Base-by-base conservation (phyloP, 1,140 invertebrate genomes). In the Caenorhabditis tropicalis region DNA sequence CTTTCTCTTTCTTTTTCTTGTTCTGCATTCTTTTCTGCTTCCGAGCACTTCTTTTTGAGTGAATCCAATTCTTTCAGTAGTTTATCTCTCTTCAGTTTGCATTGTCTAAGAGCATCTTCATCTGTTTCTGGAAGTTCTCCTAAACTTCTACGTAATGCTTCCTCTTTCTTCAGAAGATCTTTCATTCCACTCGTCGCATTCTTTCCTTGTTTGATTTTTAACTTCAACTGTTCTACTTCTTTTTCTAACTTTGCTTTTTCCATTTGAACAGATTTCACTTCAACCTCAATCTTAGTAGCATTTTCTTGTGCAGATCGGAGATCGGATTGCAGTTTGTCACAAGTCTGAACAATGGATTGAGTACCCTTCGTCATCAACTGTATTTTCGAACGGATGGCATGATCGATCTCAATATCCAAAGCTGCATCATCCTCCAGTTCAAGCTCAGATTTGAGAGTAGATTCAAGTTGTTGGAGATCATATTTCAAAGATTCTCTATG, bases 131-230 rank as follows among this genome's bases (percentile, higher is more conserved):
- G 65, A 24, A 74, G 65, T 12, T 39, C 36, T 10, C 21, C 65
- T 12, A 74, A 24, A 24, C 36, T 74, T 43, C 15, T 74, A 33
- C 65, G 33, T 7, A 74, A 12, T 12, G n/a, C 7, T 43, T 74
- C 65, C 43, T 74, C 65, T 74, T 74, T 74, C 24, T 74, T 74
- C 19, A 74, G 36, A 12, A 74, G 36, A 43, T 74, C 65, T 24
- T 74, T 74, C 65, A 74, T 74, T 21, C 65, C 65, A 12, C 19
- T 15, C 12, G 33, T 74, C 3, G 65, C 65, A 31, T 74, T 74
- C 15, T 74, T 6, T 74, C 65, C 65, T 24, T 74, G 65, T 24
- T 24, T 74, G n/a, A 74, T 74, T 24, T 74, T 74, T 10, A 46
- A 74, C 16, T 74, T 43, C 9, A 74, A 12, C 15, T 74, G 65